Evolutionary conservation across 2,113 vertebrate genomes (phyloP).

Genomic region (Nothobranchius kuhntae): DNA sequence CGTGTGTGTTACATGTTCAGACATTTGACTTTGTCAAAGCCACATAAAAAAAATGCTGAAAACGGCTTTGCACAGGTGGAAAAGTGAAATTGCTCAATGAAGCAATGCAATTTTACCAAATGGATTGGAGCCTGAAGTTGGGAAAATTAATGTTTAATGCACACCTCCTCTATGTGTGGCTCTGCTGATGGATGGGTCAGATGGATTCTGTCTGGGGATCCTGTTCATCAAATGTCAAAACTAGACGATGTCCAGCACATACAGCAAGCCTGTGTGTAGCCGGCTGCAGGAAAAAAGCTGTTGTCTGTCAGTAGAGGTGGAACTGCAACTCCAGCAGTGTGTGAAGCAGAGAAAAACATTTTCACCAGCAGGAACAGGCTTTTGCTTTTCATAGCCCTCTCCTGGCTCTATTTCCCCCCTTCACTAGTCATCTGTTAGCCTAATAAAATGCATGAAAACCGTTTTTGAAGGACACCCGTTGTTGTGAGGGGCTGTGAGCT

Average conservation of each 20-base stretch:
- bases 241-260: constrained; percentile 19
- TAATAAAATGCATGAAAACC: constrained; percentile 55
- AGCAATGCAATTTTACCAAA: neutral
- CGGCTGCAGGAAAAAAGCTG: constrained; percentile 14
- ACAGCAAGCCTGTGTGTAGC: constrained; percentile 6
- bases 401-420: constrained; percentile 9
- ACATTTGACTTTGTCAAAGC: neutral
- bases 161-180: constrained; percentile 6
- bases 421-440: constrained; percentile 40
- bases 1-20: no score
- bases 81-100: neutral
- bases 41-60: neutral
- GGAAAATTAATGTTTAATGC: constrained; percentile 4
- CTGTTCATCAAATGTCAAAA: constrained; percentile 24
- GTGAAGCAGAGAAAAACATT: constrained; percentile 22
- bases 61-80: neutral
- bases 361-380: constrained; percentile 34
- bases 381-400: constrained; percentile 44
- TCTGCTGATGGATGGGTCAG: neutral
- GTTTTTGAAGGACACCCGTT: constrained; percentile 48
- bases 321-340: constrained; percentile 24
- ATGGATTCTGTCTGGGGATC: constrained; percentile 3
- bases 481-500: constrained; percentile 40
- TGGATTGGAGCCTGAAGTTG: constrained; percentile 7
- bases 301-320: constrained; percentile 15